phyloP scores from a whole-genome alignment of 2,113 vertebrate species.

The Fregetta grallaria region DNA sequence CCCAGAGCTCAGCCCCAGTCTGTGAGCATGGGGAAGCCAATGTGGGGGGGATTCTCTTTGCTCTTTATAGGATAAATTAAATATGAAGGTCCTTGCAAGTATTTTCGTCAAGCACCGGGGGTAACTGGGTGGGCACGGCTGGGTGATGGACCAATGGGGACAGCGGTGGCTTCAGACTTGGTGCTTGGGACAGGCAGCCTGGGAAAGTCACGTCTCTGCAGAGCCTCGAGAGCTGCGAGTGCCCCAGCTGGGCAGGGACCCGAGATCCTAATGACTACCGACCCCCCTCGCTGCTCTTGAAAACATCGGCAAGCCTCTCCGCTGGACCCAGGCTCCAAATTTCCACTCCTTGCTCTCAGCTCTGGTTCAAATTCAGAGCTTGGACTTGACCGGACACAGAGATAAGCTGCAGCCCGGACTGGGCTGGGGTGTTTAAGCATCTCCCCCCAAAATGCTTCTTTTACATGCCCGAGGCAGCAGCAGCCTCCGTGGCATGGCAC shows the following conservation, averaged over 20 bases:
- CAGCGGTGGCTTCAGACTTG: not conserved
- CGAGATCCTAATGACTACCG: rapidly evolving
- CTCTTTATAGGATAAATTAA: not conserved
- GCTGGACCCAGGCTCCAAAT: not conserved
- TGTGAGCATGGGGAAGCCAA: rapidly evolving
- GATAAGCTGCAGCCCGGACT: not conserved
- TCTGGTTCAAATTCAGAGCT: not conserved
- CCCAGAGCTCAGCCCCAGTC: rapidly evolving
- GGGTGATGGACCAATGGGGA: not conserved
- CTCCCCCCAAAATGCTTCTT: no score
- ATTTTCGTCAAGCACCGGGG: not conserved
- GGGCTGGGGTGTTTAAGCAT: not conserved
- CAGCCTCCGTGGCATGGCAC: not conserved
- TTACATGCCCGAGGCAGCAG: not conserved
- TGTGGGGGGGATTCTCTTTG: no score
- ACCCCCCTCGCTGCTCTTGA: rapidly evolving
- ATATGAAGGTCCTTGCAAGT: not conserved
- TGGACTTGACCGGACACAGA: not conserved
- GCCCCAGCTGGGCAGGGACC: not conserved
- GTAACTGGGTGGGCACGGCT: not conserved
- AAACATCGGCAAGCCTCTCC: not conserved
- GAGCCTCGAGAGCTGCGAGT: not conserved
- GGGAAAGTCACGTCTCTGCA: not conserved
- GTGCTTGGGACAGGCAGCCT: not conserved
- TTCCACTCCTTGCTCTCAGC: not conserved